Percentiles rank a stretch among this genome's conserved stretches.
Conservation (phyloP, 2,888 invertebrate species). For the Tipula helvola region DNA sequence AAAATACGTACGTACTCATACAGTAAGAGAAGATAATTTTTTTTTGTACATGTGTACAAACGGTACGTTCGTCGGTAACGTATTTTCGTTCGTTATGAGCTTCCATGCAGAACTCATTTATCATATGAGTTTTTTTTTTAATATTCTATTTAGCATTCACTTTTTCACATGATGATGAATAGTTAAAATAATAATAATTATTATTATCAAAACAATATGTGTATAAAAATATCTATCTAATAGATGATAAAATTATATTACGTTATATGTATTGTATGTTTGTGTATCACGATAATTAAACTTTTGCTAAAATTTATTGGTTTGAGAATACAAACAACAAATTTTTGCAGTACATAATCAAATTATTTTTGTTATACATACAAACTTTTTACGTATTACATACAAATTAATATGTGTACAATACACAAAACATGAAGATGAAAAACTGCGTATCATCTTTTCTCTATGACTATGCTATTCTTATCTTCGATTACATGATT, state of each 20-base stretch:
- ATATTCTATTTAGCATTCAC: background rate
- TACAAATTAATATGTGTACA: background rate
- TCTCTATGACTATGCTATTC: too few species aligned
- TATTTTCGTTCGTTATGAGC: background rate
- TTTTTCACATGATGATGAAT: background rate
- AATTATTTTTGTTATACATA: background rate
- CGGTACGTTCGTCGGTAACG: too few species aligned
- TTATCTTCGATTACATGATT: too few species aligned
- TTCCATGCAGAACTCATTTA: background rate
- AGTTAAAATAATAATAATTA: background rate
- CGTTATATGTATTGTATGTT: too few species aligned
- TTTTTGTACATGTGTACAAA: background rate
- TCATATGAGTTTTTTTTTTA: background rate
- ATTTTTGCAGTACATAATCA: background rate
- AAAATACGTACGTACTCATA: too few species aligned
- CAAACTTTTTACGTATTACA: background rate
- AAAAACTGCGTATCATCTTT: too few species aligned
- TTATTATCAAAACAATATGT: background rate
- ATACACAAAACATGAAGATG: background rate
- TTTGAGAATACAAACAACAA: background rate
- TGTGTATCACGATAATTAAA: background rate
- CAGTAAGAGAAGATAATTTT: background rate
- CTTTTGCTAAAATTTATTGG: background rate
- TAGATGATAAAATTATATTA: slow-evolving; percentile 4
- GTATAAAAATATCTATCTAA: background rate